phyloP scores from a whole-genome alignment of 2,888 invertebrate genomes.

The Notocelia uddmanniana region DNA sequence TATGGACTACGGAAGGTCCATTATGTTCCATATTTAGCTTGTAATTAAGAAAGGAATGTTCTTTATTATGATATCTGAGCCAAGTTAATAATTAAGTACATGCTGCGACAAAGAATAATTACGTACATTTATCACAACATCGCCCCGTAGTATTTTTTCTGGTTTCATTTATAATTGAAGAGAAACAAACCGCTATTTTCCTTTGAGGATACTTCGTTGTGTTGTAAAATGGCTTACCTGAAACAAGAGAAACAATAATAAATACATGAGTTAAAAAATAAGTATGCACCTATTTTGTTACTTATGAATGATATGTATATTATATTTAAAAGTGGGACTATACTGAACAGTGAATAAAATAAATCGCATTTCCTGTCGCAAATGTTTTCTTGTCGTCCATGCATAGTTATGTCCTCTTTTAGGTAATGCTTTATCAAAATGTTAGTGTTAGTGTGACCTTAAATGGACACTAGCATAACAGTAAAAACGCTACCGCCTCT shows the following conservation, averaged over 20 bases:
- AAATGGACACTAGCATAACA: background rate
- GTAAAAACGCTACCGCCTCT: constrained; percentile 29
- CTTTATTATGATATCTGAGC: constrained; percentile 35
- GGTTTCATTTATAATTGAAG: background rate
- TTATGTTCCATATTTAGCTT: constrained; percentile 36
- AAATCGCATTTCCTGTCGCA: too few species aligned
- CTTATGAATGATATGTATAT: too few species aligned
- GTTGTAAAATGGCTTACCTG: constrained; percentile 28
- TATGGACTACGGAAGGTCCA: constrained; percentile 37
- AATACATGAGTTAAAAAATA: background rate
- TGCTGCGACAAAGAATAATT: constrained; percentile 3
- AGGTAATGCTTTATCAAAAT: too few species aligned
- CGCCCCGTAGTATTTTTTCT: background rate
- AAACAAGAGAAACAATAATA: constrained; percentile 21
- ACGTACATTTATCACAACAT: background rate
- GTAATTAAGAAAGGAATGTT: constrained; percentile 35
- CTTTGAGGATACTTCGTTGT: background rate
- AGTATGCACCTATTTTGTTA: too few species aligned
- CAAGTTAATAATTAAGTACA: constrained; percentile 22
- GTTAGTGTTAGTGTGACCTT: background rate
- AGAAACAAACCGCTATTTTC: background rate
- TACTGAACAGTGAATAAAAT: too few species aligned
- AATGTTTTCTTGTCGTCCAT: too few species aligned
- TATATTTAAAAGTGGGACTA: too few species aligned
- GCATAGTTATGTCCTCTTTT: too few species aligned